Percentiles rank a stretch among this genome's conserved stretches.
Evolutionary conservation across 2,797 vertebrate genomes (phyloP).

Genomic region (Artibeus jamaicensis): DNA sequence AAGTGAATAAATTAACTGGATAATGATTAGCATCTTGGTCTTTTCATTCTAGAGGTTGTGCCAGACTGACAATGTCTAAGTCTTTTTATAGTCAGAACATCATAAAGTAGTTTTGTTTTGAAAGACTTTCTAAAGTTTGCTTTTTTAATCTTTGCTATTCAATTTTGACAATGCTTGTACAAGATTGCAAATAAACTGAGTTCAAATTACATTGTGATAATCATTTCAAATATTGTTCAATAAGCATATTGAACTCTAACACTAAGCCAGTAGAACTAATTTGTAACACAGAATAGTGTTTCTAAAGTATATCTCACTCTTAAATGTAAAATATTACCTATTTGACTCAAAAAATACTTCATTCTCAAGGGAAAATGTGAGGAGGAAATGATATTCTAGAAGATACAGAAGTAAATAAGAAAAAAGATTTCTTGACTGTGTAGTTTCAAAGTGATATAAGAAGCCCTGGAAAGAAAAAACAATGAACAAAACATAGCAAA

Average conservation of each 20-base stretch:
- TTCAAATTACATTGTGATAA: not conserved
- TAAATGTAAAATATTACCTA: not conserved
- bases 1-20: constrained; percentile 79
- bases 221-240: not conserved
- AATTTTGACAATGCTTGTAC: not conserved
- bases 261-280: not conserved
- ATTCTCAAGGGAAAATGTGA: not conserved
- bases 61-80: constrained; percentile 50
- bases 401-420: not conserved
- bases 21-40: constrained; percentile 70
- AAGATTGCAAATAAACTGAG: not conserved
- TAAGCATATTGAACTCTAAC: not conserved
- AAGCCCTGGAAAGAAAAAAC: not conserved
- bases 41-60: constrained; percentile 66
- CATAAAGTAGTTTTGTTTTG: constrained; percentile 55
- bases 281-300: not conserved
- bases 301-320: not conserved
- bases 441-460: not conserved
- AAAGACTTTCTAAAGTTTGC: constrained; percentile 40
- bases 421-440: not conserved
- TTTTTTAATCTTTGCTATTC: not conserved
- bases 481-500: not conserved
- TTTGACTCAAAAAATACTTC: not conserved
- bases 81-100: constrained; percentile 57
- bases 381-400: not conserved